phyloP scores from a whole-genome alignment of 2,113 vertebrate species.

The Mus spicilegus region DNA sequence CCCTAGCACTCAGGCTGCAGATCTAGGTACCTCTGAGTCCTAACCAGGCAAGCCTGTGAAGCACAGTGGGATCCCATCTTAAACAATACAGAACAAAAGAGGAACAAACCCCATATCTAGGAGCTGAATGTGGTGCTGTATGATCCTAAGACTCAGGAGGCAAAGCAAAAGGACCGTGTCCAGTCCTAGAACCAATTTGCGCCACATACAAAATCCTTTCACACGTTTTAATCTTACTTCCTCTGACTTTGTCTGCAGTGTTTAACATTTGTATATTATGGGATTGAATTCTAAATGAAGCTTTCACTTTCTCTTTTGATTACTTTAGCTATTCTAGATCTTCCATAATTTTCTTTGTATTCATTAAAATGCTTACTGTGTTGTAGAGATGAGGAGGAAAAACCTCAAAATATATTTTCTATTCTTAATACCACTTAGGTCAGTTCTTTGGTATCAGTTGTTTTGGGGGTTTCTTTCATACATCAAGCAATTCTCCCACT shows the following conservation, averaged over 20 bases:
- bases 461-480: not conserved
- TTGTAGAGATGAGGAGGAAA: not conserved
- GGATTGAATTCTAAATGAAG: not conserved
- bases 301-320: not conserved
- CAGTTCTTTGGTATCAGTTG: not conserved
- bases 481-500: not conserved
- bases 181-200: not conserved
- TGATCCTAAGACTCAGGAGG: not conserved
- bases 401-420: not conserved
- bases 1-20: not conserved
- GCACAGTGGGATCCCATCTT: not conserved
- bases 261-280: not conserved
- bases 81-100: not conserved
- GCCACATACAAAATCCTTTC: not conserved
- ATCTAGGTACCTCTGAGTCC: not conserved
- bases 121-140: not conserved
- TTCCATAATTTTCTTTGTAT: conserved; percentile 28
- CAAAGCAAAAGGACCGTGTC: not conserved
- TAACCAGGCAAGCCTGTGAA: not conserved
- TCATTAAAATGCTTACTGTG: conserved; percentile 14
- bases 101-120: not conserved
- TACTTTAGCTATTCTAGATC: not conserved
- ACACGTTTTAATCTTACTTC: not conserved
- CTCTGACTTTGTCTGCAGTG: not conserved
- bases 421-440: not conserved